Percentiles rank a stretch among this genome's conserved stretches.
Evolutionary conservation across 2,113 vertebrate genomes (phyloP).

Genomic region (Cettia cetti): DNA sequence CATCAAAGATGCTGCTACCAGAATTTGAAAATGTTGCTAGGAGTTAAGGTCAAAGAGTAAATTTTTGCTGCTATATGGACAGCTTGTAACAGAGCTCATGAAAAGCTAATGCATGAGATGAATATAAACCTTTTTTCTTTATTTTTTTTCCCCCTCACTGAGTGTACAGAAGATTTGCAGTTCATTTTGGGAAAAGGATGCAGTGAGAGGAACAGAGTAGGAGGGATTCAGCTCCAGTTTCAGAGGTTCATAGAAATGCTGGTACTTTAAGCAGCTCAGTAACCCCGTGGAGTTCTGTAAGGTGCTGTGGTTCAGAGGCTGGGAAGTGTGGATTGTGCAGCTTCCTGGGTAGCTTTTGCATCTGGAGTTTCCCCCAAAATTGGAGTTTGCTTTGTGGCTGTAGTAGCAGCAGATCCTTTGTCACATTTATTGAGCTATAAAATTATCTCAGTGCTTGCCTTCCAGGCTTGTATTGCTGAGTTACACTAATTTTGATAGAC

Average conservation of each 20-base stretch:
- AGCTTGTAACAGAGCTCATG: background rate
- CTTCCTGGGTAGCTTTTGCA: background rate
- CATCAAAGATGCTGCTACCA: background rate
- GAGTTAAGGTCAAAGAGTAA: slow-evolving; percentile 11
- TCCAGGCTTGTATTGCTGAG: background rate
- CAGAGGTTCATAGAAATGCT: background rate
- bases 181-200: background rate
- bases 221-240: background rate
- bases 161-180: background rate
- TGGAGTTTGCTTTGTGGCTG: background rate
- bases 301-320: background rate
- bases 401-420: background rate
- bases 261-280: background rate
- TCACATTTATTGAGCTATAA: background rate
- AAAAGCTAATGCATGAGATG: background rate
- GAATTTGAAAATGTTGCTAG: background rate
- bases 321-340: background rate
- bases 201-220: background rate
- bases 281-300: fast-evolving
- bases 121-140: background rate
- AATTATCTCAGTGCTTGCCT: background rate
- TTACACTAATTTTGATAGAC: background rate
- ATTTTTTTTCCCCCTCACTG: fast-evolving
- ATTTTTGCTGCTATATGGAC: background rate
- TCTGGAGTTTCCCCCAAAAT: background rate